Evolutionary conservation across 2,113 vertebrate species (phyloP), one percentile per base, ranked within the genome.

Genomic region (Tragelaphus scriptus): DNA sequence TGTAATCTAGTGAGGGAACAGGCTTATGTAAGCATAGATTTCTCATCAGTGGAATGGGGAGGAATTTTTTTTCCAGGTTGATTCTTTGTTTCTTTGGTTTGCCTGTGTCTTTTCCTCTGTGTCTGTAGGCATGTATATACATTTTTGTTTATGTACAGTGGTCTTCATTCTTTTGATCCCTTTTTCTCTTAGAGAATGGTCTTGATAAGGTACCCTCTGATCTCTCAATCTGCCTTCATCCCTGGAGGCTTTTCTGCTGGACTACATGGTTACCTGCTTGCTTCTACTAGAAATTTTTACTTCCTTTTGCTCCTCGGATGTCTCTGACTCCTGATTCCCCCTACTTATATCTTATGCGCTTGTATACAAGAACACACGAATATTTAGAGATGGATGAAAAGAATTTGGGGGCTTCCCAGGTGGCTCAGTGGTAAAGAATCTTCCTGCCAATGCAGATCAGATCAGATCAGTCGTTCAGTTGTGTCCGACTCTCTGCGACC

Each of bases 71-170:
- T 88, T 87, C 53, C 40, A 93, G 5, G 2, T 28, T 23, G 28
- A 53, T 65, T 92, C 16, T 89, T 32, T 61, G 15, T 21, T 49
- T 94, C 49, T 58, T 51, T 88, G 5, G 15, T 84, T 82, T 55
- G 28, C 93, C 44, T 56, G 0, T 36, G 15, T 80, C 17, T 59
- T 85, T 58, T 32, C 53, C 49, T 75, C 7, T 75, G 2, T 17
- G 12, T 77, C 36, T 65, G 0, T 7, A 2, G 3, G 47, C 26
- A 0, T 23, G 26, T 32, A 47, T 1, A 6, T 59, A 10, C 5
- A 3, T 88, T 75, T 90, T 63, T 30, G 13, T 77, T 85, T 65
- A 32, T 8, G 1, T 68, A 68, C 59, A 32, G n/a, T 56, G 59
- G 2, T 75, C 12, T 85, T 90, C 11, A 49, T 59, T 88, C 55